Conservation (phyloP, 2,113 vertebrate species). For the Gopherus flavomarginatus region DNA sequence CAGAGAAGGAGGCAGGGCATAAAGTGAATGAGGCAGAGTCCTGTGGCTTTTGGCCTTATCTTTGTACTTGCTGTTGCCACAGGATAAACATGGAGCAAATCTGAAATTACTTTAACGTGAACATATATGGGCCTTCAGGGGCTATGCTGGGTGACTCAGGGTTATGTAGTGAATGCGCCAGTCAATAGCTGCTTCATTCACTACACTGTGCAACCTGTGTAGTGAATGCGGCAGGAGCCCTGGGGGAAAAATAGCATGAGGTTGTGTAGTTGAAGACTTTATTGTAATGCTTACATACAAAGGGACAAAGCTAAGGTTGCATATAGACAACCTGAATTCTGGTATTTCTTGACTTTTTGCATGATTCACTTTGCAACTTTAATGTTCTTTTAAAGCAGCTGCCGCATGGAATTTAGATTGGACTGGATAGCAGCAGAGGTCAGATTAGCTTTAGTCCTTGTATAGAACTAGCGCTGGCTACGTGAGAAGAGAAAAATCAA, state of each 20-base stretch:
- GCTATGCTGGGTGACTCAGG: neutral
- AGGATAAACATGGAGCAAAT: neutral
- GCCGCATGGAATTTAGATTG: neutral
- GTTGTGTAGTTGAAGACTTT: neutral
- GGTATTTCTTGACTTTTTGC: neutral
- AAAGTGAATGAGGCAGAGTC: neutral
- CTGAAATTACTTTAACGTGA: neutral
- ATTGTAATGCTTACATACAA: neutral
- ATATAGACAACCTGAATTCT: neutral
- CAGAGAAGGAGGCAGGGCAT: neutral
- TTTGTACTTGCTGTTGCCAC: neutral
- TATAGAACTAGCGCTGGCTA: neutral
- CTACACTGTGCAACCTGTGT: neutral
- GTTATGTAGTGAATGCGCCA: neutral
- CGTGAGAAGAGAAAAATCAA: neutral
- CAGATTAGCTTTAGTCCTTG: neutral
- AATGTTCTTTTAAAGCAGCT: neutral
- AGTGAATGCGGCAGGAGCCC: neutral
- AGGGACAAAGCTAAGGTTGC: neutral
- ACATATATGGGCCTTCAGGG: neutral
- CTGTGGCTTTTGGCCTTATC: neutral
- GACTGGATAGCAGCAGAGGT: neutral
- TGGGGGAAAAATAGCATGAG: neutral
- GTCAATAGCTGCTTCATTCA: neutral
- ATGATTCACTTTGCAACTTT: neutral